Evolutionary conservation across 2,797 vertebrate species (phyloP).

Genomic region (Brotogeris chrysoptera): DNA sequence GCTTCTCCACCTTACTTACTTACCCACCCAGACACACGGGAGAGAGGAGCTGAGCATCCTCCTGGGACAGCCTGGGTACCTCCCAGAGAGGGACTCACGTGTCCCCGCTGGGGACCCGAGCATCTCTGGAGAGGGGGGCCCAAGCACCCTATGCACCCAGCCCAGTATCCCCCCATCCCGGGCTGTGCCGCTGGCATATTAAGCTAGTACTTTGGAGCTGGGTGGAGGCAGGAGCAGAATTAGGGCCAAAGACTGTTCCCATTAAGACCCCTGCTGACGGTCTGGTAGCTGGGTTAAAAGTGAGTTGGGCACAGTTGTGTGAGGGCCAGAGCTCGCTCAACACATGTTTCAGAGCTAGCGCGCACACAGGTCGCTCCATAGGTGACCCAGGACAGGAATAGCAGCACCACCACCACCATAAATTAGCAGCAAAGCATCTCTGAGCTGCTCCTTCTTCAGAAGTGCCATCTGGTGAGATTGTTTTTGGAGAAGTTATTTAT

Average conservation of each 20-base stretch:
- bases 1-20: not conserved
- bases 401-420: not conserved
- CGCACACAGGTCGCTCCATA: not conserved
- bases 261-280: rapidly evolving
- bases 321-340: not conserved
- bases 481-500: conserved; percentile 44
- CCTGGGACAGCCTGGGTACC: too few species aligned
- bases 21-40: rapidly evolving
- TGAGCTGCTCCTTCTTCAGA: not conserved
- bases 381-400: conserved; percentile 20
- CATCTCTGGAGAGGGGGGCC: not conserved
- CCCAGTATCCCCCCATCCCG: not conserved
- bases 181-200: rapidly evolving
- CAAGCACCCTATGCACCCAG: not conserved
- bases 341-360: rapidly evolving
- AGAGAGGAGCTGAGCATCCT: not conserved
- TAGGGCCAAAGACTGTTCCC: not conserved
- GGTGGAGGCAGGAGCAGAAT: not conserved
- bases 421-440: conserved; percentile 42
- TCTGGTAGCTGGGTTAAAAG: not conserved
- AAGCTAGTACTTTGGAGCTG: rapidly evolving
- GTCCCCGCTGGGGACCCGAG: rapidly evolving
- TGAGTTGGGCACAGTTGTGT: rapidly evolving
- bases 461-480: conserved; percentile 53
- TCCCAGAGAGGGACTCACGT: rapidly evolving